Evolutionary conservation across 2,113 vertebrate genomes (phyloP).

Genomic region (Chamaea fasciata): DNA sequence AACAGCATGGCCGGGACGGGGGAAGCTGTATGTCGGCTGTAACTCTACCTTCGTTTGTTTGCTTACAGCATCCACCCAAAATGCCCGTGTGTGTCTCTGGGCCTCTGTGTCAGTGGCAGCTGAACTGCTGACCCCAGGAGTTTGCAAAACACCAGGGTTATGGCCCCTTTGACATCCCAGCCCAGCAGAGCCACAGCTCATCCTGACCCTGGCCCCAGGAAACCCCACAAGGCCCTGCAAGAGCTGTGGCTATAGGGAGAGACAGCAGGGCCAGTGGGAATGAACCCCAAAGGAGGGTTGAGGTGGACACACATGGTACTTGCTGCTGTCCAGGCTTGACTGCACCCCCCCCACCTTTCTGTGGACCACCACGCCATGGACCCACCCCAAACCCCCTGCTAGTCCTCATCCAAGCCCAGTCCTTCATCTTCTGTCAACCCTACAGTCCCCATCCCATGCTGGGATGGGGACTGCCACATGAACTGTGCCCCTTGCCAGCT

Average conservation of each 20-base stretch:
- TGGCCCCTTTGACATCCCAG: conserved; percentile 51
- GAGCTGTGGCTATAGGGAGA: not conserved
- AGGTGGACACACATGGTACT: not conserved
- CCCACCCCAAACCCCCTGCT: not conserved
- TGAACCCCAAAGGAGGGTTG: not conserved
- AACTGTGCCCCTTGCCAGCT: not conserved
- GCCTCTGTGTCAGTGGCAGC: conserved; percentile 58
- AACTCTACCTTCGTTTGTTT: conserved; percentile 64
- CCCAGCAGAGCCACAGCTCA: not conserved
- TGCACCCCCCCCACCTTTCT: not conserved
- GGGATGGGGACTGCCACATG: too few species aligned
- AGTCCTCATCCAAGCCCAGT: not conserved
- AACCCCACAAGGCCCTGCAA: not conserved
- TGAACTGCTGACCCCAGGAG: conserved; percentile 71
- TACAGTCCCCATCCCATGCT: not conserved
- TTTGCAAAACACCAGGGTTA: conserved; percentile 67
- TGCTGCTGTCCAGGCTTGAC: not conserved
- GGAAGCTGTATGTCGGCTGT: not conserved
- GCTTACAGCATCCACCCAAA: conserved; percentile 64
- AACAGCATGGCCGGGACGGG: not conserved
- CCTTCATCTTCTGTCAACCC: not conserved
- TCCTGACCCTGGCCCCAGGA: not conserved
- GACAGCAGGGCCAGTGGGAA: rapidly evolving
- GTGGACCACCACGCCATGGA: not conserved
- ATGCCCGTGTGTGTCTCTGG: conserved; percentile 60